phyloP scores from a whole-genome alignment of 1,140 invertebrate species.

The Dendrolimus punctatus region DNA sequence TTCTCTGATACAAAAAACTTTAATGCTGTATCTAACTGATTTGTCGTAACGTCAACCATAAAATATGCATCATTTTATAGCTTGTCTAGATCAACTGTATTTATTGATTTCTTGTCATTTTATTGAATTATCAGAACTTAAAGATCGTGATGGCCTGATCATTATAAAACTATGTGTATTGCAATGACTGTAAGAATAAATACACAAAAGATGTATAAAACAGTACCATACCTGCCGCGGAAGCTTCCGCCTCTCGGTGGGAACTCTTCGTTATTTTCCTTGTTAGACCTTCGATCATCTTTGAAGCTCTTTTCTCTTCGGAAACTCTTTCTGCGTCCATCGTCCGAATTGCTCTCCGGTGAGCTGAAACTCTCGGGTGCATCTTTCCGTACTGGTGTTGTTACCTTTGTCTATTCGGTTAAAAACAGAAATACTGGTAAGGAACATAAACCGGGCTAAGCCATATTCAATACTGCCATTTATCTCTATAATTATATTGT shows the following conservation, averaged over 20 bases:
- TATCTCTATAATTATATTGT: neutral
- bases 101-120: too few species aligned
- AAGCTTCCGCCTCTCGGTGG: conserved; percentile 48
- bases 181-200: too few species aligned
- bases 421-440: too few species aligned
- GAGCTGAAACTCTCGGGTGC: conserved; percentile 49
- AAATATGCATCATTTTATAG: too few species aligned
- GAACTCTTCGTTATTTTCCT: conserved; percentile 44
- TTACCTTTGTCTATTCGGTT: conserved; percentile 31
- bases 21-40: too few species aligned
- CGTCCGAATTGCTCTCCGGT: conserved; percentile 41
- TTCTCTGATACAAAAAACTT: too few species aligned
- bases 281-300: conserved; percentile 37
- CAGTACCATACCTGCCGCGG: conserved; percentile 29
- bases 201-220: conserved; percentile 9
- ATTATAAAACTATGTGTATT: too few species aligned
- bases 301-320: conserved; percentile 58
- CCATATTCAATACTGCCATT: neutral
- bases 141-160: too few species aligned
- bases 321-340: conserved; percentile 38
- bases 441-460: too few species aligned
- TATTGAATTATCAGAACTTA: too few species aligned
- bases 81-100: too few species aligned
- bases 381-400: conserved; percentile 49
- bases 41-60: too few species aligned